Conservation (phyloP, 2,113 vertebrate species). For the Globicephala melas region DNA sequence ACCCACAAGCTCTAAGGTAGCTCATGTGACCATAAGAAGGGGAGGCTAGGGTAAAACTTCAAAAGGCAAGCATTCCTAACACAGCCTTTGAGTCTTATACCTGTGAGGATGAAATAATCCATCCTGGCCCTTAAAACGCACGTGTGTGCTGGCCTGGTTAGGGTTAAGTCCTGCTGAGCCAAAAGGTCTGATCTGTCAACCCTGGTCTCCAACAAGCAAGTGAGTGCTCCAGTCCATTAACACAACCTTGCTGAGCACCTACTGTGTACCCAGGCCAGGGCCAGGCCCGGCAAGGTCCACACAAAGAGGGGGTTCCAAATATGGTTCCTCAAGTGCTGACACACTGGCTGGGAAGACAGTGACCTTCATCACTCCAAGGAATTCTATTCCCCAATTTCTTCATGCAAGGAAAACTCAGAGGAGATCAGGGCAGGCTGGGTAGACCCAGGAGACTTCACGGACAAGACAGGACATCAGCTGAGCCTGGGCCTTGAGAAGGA, state of each 20-base stretch:
- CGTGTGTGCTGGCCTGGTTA: neutral
- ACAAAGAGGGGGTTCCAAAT: neutral
- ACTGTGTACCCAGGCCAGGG: neutral
- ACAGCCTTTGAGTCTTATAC: neutral
- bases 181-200: neutral
- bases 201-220: neutral
- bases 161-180: neutral
- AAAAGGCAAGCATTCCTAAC: neutral
- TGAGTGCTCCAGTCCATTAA: fast-evolving
- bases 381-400: neutral
- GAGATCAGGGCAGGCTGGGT: neutral
- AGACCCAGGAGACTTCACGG: neutral
- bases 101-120: neutral
- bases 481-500: neutral
- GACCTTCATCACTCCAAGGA: neutral
- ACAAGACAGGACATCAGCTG: neutral
- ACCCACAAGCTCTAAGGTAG: neutral
- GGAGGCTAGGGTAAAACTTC: neutral
- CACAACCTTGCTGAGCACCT: neutral
- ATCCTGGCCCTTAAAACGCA: neutral
- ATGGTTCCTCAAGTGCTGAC: neutral
- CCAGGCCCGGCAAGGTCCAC: neutral
- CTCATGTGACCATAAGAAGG: neutral
- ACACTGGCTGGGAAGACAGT: neutral
- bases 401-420: neutral